These are phyloP conservation scores for Chaenogobius annularis DNA, from an alignment of 2,113 vertebrate species.

Conservation along the genomic window DNA sequence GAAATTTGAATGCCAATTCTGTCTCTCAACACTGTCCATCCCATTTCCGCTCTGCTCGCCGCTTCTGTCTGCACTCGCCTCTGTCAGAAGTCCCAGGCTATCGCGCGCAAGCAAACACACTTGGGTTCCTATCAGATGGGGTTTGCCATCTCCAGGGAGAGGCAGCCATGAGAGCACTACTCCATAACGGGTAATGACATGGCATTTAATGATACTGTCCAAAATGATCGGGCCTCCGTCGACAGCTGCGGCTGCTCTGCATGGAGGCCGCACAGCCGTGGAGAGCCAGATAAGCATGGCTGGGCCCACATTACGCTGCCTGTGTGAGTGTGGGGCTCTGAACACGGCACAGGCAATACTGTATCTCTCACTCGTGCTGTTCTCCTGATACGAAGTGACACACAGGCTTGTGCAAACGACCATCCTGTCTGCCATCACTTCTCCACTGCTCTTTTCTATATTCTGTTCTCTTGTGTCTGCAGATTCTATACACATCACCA, in stretches of 20 bases:
- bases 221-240: conserved; percentile 90
- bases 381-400: conserved; percentile 93
- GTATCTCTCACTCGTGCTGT: conserved; percentile 88
- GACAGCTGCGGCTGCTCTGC: conserved; percentile 85
- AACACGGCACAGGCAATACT: conserved; percentile 67
- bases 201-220: conserved; percentile 99
- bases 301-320: conserved; percentile 68
- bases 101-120: conserved; percentile 55
- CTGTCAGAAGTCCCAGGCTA: conserved; percentile 47
- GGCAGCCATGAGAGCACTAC: conserved; percentile 84
- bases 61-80: conserved; percentile 50
- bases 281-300: conserved; percentile 90
- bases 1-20: conserved; percentile 97
- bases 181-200: conserved; percentile 99
- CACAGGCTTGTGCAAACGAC: conserved; percentile 75
- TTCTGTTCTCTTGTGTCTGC: conserved; percentile 28
- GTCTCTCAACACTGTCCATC: conserved; percentile 84
- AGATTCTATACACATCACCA: conserved; percentile 14
- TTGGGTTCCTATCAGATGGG: conserved; percentile 67
- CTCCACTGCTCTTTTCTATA: conserved; percentile 34
- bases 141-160: conserved; percentile 83
- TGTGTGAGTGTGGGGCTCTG: conserved; percentile 38
- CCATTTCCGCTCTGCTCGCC: conserved; percentile 62
- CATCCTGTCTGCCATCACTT: conserved; percentile 67
- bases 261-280: conserved; percentile 79